phyloP scores from a whole-genome alignment of 2,888 invertebrate genomes.

The Lucinisca nassula region DNA sequence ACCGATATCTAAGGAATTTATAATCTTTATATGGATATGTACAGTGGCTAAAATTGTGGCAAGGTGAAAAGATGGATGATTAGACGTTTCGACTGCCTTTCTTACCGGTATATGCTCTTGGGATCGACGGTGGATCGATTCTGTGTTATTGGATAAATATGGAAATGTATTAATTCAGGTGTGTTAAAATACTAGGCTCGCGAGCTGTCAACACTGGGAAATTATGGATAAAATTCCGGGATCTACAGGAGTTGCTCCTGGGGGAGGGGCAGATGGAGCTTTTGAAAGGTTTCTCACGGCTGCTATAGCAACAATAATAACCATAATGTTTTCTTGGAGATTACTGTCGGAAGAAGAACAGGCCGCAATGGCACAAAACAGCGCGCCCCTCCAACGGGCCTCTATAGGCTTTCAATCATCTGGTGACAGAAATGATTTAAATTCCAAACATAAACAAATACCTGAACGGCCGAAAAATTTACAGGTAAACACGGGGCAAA shows the following conservation, averaged over 20 bases:
- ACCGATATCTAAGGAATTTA: background rate
- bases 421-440: slow-evolving; percentile 5
- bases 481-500: background rate
- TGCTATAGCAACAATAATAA: slow-evolving; percentile 86
- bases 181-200: background rate
- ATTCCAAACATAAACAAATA: slow-evolving; percentile 10
- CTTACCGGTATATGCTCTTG: slow-evolving; percentile 2
- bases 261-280: slow-evolving; percentile 78
- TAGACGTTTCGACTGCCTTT: background rate
- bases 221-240: slow-evolving; percentile 61
- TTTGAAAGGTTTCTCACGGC: slow-evolving; percentile 86
- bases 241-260: slow-evolving; percentile 36
- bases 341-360: slow-evolving; percentile 81
- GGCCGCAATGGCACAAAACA: slow-evolving; percentile 58
- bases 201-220: slow-evolving; percentile 15
- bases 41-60: background rate
- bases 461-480: background rate
- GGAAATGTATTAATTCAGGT: slow-evolving; percentile 18
- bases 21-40: background rate
- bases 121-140: background rate
- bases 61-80: background rate
- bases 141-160: background rate
- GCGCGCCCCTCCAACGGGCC: background rate
- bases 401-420: slow-evolving; percentile 4
- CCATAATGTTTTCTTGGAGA: slow-evolving; percentile 86